These are phyloP conservation scores for Nomada fucata DNA, from an alignment of 2,888 invertebrate genomes.

Conservation along the genomic window DNA sequence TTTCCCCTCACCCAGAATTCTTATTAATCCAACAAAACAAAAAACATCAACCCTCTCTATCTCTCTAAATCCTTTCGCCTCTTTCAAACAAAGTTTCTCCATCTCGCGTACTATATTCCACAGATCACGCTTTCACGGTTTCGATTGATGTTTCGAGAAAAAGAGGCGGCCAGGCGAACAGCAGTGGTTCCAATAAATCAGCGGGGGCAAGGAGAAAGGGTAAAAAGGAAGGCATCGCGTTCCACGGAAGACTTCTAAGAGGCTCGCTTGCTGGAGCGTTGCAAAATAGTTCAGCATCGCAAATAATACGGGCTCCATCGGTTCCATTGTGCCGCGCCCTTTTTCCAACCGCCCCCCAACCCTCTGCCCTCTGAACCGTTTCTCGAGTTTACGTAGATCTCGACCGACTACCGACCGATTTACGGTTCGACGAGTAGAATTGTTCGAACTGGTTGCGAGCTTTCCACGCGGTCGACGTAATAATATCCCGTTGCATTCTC, in stretches of 20 bases:
- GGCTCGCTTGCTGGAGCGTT: constrained; percentile 19
- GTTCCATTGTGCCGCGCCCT: background rate
- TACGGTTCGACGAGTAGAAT: constrained; percentile 43
- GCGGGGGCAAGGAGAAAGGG: background rate
- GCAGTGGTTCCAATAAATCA: background rate
- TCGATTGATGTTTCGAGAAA: background rate
- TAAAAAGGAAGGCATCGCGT: background rate
- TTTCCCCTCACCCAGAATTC: too few relatives aligned
- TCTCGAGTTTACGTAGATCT: constrained; percentile 44
- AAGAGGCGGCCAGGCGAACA: background rate
- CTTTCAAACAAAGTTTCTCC: background rate
- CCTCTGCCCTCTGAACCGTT: background rate
- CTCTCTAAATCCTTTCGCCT: too few relatives aligned
- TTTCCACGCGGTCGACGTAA: constrained; percentile 26
- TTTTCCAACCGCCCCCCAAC: background rate
- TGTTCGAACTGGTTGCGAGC: constrained; percentile 15
- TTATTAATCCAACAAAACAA: too few relatives aligned
- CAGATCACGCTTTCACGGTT: background rate
- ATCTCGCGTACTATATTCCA: background rate
- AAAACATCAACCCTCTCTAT: too few relatives aligned
- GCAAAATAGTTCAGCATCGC: constrained; percentile 34
- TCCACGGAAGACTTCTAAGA: constrained; percentile 18
- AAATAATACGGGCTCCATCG: constrained; percentile 21
- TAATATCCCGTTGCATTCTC: constrained; percentile 38
- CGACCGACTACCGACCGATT: constrained; percentile 45